phyloP scores from a whole-genome alignment of 2,797 vertebrate genomes.

The Nyctalus aviator region DNA sequence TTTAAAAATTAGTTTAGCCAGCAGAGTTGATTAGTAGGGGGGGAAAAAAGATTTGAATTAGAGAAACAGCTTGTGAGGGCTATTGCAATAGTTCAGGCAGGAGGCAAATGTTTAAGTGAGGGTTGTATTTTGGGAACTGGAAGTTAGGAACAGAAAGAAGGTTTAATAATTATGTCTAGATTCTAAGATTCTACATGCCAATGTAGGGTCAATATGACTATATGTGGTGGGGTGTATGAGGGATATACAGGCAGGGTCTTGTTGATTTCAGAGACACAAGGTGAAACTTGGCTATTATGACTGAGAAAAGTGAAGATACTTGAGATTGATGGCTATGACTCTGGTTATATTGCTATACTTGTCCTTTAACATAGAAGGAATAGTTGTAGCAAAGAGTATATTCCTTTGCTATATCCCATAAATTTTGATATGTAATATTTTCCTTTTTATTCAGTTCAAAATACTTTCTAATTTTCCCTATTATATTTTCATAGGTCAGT shows the following conservation, averaged over 20 bases:
- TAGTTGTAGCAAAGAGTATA: neutral
- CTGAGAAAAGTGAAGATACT: constrained; percentile 47
- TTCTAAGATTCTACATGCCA: neutral
- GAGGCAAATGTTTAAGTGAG: neutral
- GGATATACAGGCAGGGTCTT: neutral
- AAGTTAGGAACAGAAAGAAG: neutral
- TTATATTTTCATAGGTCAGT: neutral
- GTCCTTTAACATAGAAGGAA: constrained; percentile 3
- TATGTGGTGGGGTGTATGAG: neutral
- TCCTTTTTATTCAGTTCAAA: constrained; percentile 32
- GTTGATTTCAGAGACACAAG: constrained; percentile 24
- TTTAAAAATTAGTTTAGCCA: constrained; percentile 54
- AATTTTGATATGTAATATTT: neutral
- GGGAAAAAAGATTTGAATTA: neutral
- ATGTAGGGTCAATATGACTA: neutral
- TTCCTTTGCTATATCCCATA: neutral
- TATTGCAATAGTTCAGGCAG: neutral
- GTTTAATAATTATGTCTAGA: too few species aligned
- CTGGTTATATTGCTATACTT: constrained; percentile 29
- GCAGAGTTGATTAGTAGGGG: neutral
- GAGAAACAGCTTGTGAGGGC: constrained; percentile 32
- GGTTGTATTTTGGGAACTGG: neutral
- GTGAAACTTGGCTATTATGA: neutral
- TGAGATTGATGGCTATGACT: constrained; percentile 1
- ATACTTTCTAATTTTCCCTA: constrained; percentile 36